Evolutionary conservation across 2,113 vertebrate genomes (phyloP).

Genomic region (Stictonetta naevosa): DNA sequence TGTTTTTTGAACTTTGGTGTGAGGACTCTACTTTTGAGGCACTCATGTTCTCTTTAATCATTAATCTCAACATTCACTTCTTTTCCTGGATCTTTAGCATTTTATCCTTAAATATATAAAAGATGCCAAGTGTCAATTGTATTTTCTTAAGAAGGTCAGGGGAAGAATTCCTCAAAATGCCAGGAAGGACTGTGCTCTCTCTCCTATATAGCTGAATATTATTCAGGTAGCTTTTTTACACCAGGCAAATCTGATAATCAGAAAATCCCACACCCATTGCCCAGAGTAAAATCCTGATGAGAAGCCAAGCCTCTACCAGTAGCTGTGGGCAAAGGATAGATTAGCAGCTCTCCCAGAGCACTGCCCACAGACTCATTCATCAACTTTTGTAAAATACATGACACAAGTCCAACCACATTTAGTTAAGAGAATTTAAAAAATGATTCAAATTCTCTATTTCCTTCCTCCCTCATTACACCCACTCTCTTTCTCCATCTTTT

Average conservation of each 20-base stretch:
- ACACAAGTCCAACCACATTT: constrained; percentile 12
- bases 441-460: constrained; percentile 12
- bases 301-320: background rate
- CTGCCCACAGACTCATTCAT: constrained; percentile 15
- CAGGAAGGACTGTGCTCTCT: background rate
- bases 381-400: background rate
- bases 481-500: constrained; percentile 42
- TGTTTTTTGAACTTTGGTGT: background rate
- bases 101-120: background rate
- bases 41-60: background rate
- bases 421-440: constrained; percentile 19
- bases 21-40: background rate
- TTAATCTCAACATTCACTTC: background rate
- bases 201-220: background rate
- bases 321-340: background rate
- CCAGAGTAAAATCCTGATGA: background rate
- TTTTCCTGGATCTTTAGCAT: background rate
- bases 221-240: background rate
- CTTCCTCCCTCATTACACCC: constrained; percentile 54
- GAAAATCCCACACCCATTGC: background rate
- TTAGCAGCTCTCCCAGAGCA: background rate
- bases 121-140: background rate
- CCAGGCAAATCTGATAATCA: background rate
- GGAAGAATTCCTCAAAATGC: background rate
- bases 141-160: background rate